These are phyloP conservation scores for Oxyura jamaicensis DNA, from an alignment of 2,113 vertebrate species.

Conservation along the genomic window DNA sequence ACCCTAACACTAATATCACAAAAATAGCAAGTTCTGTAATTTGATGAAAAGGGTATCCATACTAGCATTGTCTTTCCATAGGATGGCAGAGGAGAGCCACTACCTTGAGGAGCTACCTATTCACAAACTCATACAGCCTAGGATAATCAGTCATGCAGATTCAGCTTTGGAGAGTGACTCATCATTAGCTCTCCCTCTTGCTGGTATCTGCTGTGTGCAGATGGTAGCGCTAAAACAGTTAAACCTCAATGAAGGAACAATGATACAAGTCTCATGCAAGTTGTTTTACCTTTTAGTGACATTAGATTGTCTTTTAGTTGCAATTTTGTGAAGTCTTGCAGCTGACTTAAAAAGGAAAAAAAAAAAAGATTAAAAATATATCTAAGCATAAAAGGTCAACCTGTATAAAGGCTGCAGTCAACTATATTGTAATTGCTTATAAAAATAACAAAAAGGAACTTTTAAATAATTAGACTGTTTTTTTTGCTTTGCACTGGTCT, in stretches of 20 bases:
- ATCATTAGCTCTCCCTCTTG: not conserved
- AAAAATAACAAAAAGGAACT: not conserved
- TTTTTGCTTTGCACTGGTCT: not conserved
- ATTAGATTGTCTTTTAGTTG: slow-evolving; percentile 3
- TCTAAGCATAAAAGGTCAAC: not conserved
- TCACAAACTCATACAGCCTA: not conserved
- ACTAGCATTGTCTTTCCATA: not conserved
- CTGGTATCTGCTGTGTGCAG: not conserved
- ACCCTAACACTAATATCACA: not conserved
- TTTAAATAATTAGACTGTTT: not conserved
- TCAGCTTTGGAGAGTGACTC: not conserved
- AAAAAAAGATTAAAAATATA: not conserved
- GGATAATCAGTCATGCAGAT: not conserved
- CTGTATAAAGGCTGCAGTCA: not conserved
- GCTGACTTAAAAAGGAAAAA: slow-evolving; percentile 73
- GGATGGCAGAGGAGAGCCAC: not conserved
- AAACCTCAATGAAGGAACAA: not conserved
- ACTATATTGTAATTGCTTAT: not conserved
- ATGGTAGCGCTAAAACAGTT: not conserved
- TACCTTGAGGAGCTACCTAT: not conserved
- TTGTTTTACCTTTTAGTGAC: slow-evolving; percentile 75
- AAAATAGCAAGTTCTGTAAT: not conserved
- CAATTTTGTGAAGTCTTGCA: slow-evolving; percentile 66
- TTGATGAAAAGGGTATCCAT: not conserved
- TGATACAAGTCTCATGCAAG: not conserved